A percentile compares a stretch with the other conserved stretches of the same genome.
These are phyloP conservation scores for Macroramphosus scolopax DNA, from an alignment of 2,797 vertebrate species.

Conservation along the genomic window DNA sequence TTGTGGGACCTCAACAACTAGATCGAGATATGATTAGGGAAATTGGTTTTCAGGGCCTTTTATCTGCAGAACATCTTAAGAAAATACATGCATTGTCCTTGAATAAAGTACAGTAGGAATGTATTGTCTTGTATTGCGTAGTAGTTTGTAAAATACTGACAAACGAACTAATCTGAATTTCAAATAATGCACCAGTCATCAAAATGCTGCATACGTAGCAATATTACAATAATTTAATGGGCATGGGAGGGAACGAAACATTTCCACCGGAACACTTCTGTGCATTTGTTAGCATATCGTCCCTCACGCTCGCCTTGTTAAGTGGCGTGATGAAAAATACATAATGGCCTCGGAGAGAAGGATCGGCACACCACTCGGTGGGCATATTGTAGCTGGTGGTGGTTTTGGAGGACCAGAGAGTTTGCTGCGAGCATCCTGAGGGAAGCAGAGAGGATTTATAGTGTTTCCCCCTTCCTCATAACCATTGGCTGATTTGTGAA, in stretches of 20 bases:
- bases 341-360: slow-evolving; percentile 5
- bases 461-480: slow-evolving; percentile 55
- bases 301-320: slow-evolving; percentile 5
- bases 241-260: slow-evolving; percentile 3
- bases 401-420: slow-evolving; percentile 15
- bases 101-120: slow-evolving; percentile 8
- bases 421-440: slow-evolving; percentile 8
- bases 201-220: slow-evolving; percentile 7
- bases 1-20: too few relatives aligned
- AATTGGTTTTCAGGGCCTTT: too few relatives aligned
- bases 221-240: slow-evolving; percentile 8
- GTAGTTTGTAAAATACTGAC: neutral
- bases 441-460: slow-evolving; percentile 39
- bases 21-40: too few relatives aligned
- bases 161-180: slow-evolving; percentile 24
- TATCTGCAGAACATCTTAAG: neutral
- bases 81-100: neutral
- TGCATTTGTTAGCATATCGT: slow-evolving; percentile 6
- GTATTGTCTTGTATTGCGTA: neutral
- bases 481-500: slow-evolving; percentile 73
- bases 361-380: neutral
- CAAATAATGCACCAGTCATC: slow-evolving; percentile 26
- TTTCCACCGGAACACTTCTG: slow-evolving; percentile 10
- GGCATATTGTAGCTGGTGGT: too few relatives aligned
- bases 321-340: neutral